phyloP scores from a whole-genome alignment of 2,888 invertebrate genomes.

The Drosophila putrida region DNA sequence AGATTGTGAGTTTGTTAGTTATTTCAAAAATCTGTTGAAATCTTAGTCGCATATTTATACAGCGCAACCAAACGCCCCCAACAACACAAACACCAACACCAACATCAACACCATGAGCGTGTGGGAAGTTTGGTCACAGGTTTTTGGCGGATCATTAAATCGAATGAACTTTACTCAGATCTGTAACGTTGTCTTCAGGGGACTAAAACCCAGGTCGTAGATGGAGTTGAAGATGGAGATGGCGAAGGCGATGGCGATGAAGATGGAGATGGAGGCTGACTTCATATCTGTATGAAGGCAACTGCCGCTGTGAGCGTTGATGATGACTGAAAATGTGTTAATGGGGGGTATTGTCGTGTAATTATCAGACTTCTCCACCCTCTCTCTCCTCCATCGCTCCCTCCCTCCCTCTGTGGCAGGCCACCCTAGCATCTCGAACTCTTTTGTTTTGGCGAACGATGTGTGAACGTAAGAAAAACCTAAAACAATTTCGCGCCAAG shows the following conservation, averaged over 20 bases:
- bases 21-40: slow-evolving; percentile 78
- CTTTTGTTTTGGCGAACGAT: slow-evolving; percentile 69
- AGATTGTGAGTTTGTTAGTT: slow-evolving; percentile 60
- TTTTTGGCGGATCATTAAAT: slow-evolving; percentile 76
- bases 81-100: neutral
- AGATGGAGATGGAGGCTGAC: slow-evolving; percentile 14
- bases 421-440: slow-evolving; percentile 14
- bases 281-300: slow-evolving; percentile 13
- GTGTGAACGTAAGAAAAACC: slow-evolving; percentile 72
- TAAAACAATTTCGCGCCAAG: slow-evolving; percentile 78
- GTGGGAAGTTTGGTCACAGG: slow-evolving; percentile 53
- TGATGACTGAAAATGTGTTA: slow-evolving; percentile 77
- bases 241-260: neutral
- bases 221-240: slow-evolving; percentile 1
- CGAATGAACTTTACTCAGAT: slow-evolving; percentile 75
- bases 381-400: neutral
- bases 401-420: neutral
- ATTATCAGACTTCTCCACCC: slow-evolving; percentile 61
- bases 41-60: slow-evolving; percentile 43
- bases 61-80: slow-evolving; percentile 24
- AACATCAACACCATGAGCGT: slow-evolving; percentile 1
- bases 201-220: slow-evolving; percentile 16
- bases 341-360: slow-evolving; percentile 81
- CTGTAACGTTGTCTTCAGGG: slow-evolving; percentile 60
- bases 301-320: slow-evolving; percentile 65